Evolutionary conservation across 2,888 invertebrate genomes (phyloP).

Genomic region (Psylliodes chrysocephalus): DNA sequence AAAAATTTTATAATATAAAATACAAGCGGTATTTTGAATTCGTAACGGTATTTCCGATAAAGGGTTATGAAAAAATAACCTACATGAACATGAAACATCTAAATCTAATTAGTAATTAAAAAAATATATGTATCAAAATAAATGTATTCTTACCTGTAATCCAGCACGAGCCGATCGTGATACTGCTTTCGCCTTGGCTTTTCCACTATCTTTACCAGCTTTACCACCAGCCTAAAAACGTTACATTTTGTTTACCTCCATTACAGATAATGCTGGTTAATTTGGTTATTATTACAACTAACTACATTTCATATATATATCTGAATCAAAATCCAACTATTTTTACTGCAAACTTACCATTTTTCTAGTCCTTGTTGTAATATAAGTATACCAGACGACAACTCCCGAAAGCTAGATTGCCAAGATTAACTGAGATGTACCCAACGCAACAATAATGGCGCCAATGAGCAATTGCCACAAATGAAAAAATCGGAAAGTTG

Average conservation of each 20-base stretch:
- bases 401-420: conserved; percentile 47
- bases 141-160: conserved; percentile 81
- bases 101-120: neutral
- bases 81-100: conserved; percentile 1
- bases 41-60: neutral
- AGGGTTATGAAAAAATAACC: conserved; percentile 30
- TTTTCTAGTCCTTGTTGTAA: conserved; percentile 37
- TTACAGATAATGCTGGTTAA: neutral
- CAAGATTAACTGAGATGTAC: conserved; percentile 48
- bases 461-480: conserved; percentile 51
- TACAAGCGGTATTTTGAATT: too few relatives aligned
- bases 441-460: conserved; percentile 52
- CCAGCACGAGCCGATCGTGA: conserved; percentile 99
- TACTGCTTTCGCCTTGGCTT: conserved; percentile 99
- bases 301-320: neutral
- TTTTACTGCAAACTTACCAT: conserved; percentile 64
- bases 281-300: neutral
- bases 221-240: conserved; percentile 98
- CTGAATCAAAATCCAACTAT: conserved; percentile 21
- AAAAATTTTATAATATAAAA: too few relatives aligned
- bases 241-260: conserved; percentile 6
- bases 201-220: conserved; percentile 99
- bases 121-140: neutral
- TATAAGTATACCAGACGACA: conserved; percentile 43
- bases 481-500: conserved; percentile 39